Base-by-base conservation (phyloP, 2,797 vertebrate species). In the Melanotaenia pygmaea region DNA sequence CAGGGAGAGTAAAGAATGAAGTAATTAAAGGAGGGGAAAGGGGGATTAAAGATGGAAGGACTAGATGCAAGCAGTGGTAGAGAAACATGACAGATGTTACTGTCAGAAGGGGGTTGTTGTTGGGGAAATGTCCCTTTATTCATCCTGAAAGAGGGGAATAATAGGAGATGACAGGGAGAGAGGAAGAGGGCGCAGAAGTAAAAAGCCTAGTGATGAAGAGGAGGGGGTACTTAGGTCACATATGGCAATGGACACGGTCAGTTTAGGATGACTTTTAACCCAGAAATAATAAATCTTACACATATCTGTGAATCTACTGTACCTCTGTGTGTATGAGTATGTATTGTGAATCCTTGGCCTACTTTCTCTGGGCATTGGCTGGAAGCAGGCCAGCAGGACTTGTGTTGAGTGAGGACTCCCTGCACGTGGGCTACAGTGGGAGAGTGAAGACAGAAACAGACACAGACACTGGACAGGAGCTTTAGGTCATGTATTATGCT, bases 361-460 rank as follows among this genome's bases (percentile, higher is more conserved):
- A 88, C 78, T 87, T 91, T 89, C 70, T 35, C 2, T 6, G 64
- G 64, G 57, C 76, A 73, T 45, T 47, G 67, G 37, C 74, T 91
- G 87, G 82, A 80, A 53, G 51, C 54, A 24, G 37, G 84, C 90
- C 89, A 91, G 77, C 78, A 74, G 86, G 47, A 64, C 59, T 79
- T 57, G 82, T 91, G 90, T 76, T 90, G 91, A 92, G 82, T 91
- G 89, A 91, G 51, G 72, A 79, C 72, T 77, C 82, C 74, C 77
- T 53, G 59, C 89, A 86, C 63, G 59, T 89, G 90, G 83, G 70
- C 54, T 77, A 81, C 82, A 51, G 75, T 84, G 74, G 76, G 81
- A 75, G 77, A 79, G 79, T 74, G 83, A 72, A 74, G 85, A 89
- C 62, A 64, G 76, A 81, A 59, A 28, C n/a, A 0, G 13, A 56